These are phyloP conservation scores for Ptilonorhynchus violaceus DNA, from an alignment of 2,113 vertebrate genomes.

Conservation along the genomic window DNA sequence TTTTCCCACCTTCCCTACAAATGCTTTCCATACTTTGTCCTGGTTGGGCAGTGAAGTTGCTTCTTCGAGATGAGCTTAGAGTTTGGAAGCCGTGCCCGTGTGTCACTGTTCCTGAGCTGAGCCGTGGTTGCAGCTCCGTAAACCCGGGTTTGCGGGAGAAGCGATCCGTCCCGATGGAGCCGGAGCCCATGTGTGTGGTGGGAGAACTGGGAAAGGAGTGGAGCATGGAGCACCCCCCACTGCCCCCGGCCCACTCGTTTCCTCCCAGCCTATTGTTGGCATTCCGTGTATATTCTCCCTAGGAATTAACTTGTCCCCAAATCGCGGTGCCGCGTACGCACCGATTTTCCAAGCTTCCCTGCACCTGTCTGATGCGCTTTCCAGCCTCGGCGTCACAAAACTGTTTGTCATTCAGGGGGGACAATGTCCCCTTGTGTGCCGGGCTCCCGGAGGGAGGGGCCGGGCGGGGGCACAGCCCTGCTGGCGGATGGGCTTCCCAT, in stretches of 20 bases:
- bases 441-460: constrained; percentile 14
- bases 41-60: not conserved
- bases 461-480: not conserved
- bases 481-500: constrained; percentile 2
- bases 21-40: not conserved
- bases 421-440: constrained; percentile 28
- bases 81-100: not conserved
- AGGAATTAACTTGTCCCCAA: not conserved
- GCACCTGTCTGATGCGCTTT: constrained; percentile 53
- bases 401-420: constrained; percentile 19
- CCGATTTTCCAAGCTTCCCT: constrained; percentile 52
- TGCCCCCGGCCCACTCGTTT: fast-evolving
- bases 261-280: not conserved
- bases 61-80: not conserved
- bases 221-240: fast-evolving
- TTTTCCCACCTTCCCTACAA: not conserved
- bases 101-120: not conserved
- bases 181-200: fast-evolving
- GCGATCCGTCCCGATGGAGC: fast-evolving
- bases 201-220: not conserved
- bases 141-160: not conserved
- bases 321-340: not conserved
- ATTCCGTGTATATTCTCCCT: not conserved
- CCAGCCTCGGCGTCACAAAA: not conserved
- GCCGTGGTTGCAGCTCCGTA: fast-evolving